Conservation (phyloP, 2,888 invertebrate species). For the Drosophila rellima region DNA sequence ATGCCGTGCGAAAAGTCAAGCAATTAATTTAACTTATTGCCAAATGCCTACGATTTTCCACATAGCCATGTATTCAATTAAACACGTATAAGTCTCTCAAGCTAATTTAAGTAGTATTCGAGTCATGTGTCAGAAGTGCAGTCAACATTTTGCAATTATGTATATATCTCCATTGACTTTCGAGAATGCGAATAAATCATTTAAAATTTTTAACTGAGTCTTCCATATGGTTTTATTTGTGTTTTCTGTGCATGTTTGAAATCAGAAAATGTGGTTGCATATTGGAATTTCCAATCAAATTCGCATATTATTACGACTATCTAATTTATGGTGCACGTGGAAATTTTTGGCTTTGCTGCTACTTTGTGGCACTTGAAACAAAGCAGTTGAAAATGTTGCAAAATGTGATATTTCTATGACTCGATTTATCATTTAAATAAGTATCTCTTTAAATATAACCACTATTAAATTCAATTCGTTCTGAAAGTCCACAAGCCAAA, state of each 20-base stretch:
- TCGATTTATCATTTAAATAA: background rate
- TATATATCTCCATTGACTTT: background rate
- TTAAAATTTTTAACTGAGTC: slow-evolving; percentile 10
- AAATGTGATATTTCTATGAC: slow-evolving; percentile 8
- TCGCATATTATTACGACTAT: slow-evolving; percentile 1
- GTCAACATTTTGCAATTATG: slow-evolving; percentile 1
- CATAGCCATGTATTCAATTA: slow-evolving; percentile 17
- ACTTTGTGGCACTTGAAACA: background rate
- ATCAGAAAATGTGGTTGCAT: slow-evolving; percentile 7
- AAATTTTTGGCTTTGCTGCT: slow-evolving; percentile 5
- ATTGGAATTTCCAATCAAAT: slow-evolving; percentile 34
- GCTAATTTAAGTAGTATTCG: slow-evolving; percentile 12
- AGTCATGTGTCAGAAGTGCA: slow-evolving; percentile 7
- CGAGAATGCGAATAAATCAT: slow-evolving; percentile 27
- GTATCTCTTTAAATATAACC: background rate
- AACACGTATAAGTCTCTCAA: background rate
- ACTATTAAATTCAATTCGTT: slow-evolving; percentile 2
- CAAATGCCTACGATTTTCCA: slow-evolving; percentile 24
- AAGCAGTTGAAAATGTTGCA: slow-evolving; percentile 5
- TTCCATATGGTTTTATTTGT: slow-evolving; percentile 21
- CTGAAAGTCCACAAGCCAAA: background rate
- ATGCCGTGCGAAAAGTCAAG: slow-evolving; percentile 38
- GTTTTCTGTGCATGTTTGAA: slow-evolving; percentile 17
- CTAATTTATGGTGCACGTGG: slow-evolving; percentile 18
- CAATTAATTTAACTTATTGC: slow-evolving; percentile 56